phyloP scores from a whole-genome alignment of 2,888 invertebrate genomes.

The Pollenia angustigena region DNA sequence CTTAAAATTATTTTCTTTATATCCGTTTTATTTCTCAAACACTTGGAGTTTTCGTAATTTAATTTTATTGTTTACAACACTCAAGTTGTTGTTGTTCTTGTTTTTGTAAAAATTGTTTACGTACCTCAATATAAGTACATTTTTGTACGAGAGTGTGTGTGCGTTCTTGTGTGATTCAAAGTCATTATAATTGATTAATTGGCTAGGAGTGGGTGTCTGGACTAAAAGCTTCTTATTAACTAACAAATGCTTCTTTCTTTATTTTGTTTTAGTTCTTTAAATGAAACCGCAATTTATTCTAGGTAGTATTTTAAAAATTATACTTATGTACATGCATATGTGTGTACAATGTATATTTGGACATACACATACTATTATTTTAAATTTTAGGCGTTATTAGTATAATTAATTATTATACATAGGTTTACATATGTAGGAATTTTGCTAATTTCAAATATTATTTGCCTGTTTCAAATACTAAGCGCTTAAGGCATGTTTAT shows the following conservation, averaged over 20 bases:
- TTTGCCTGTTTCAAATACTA: no score
- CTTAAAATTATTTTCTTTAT: neutral
- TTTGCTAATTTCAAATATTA: no score
- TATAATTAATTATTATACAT: no score
- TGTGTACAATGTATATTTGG: neutral
- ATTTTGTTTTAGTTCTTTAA: constrained; percentile 8
- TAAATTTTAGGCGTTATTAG: neutral
- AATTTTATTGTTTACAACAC: neutral
- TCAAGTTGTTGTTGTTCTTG: neutral
- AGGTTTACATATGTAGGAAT: no score
- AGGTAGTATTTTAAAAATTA: neutral
- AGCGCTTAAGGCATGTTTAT: no score
- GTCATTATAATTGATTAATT: constrained; percentile 70
- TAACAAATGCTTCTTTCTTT: constrained; percentile 46
- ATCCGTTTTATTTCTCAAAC: neutral
- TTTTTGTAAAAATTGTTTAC: neutral
- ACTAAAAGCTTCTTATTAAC: constrained; percentile 51
- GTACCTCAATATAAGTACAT: neutral
- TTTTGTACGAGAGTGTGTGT: neutral
- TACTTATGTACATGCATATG: no score
- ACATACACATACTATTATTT: neutral
- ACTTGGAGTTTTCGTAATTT: neutral
- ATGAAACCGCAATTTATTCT: neutral
- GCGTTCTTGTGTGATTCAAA: constrained; percentile 38
- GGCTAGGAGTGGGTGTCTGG: constrained; percentile 49